Evolutionary conservation across 1,140 invertebrate species (phyloP), one percentile per base, ranked within the genome.

Genomic region (Metopolophium dirhodum): DNA sequence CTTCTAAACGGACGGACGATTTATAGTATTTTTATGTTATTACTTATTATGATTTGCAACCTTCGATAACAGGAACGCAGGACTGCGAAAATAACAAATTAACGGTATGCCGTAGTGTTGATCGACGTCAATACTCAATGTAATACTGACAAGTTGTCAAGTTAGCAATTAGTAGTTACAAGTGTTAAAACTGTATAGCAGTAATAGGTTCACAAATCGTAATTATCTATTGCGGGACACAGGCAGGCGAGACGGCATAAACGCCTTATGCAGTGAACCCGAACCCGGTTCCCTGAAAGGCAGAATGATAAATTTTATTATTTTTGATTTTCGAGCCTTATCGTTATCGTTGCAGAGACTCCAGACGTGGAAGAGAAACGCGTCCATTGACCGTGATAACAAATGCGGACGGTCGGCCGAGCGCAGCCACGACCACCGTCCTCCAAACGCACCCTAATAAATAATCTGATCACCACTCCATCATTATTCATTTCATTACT

Each of bases 401-500:
- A 14, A 54, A 6, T 23, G 61, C 61, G n/a, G 61, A n/a, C 14
- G 6, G 30, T n/a, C 30, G 14, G 37, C 91, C 85, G 82, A 93
- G 57, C 91, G 85, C 91, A 93, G 49, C 91, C 91, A 83, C 61
- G 30, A 68, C 30, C 26, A n/a, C 51, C 37, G 91, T 93, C 57
- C 45, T 54, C 82, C 49, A 45, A 93, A 85, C 77, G 91, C 85
- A 26, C 30, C 91, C 91, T 86, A 86, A 93, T 86, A 93, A 91
- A 54, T 85, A 93, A 85, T 93, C 82, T 93, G 91, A 57, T 93
- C 91, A 83, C 20, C 68, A 85, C 77, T 92, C 61, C 45, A 91
- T 92, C n/a, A 93, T 93, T 93, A 68, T 68, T 91, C n/a, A 45
- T 91, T 90, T 90, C 41, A 23, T n/a, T n/a, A 35, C 20, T 89